A percentile compares a stretch with the other conserved stretches of the same genome.
Conservation (phyloP, 2,113 vertebrate species). For the Coturnix japonica region DNA sequence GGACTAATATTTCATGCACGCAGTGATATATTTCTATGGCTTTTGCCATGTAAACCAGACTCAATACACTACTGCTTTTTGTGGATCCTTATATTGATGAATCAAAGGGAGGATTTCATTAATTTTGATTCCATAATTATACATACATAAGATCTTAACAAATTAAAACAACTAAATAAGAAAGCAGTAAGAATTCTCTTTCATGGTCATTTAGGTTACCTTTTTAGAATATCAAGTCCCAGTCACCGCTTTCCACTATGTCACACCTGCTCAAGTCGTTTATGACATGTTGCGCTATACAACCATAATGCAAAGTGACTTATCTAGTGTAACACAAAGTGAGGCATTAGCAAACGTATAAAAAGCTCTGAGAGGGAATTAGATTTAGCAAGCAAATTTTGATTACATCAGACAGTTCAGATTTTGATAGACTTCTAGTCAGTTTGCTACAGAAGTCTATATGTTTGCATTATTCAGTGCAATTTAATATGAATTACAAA, state of each 20-base stretch:
- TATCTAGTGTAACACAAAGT: slow-evolving; percentile 43
- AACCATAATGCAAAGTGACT: slow-evolving; percentile 43
- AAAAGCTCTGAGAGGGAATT: slow-evolving; percentile 6
- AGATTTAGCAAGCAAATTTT: slow-evolving; percentile 31
- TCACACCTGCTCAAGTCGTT: slow-evolving; percentile 30
- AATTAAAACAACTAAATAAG: background rate
- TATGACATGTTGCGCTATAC: background rate
- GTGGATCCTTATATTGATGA: background rate
- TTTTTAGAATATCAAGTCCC: background rate
- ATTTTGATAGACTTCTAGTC: slow-evolving; percentile 45
- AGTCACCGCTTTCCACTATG: background rate
- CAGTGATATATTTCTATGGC: background rate
- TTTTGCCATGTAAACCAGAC: background rate
- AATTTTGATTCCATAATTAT: background rate
- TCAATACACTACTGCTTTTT: background rate
- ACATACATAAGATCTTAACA: background rate
- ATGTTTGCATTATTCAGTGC: slow-evolving; percentile 48
- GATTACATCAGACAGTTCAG: slow-evolving; percentile 36
- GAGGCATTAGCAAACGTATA: slow-evolving; percentile 49
- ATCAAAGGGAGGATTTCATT: background rate
- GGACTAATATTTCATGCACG: background rate
- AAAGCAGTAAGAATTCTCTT: background rate
- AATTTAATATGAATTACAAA: slow-evolving; percentile 34
- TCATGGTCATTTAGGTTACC: background rate
- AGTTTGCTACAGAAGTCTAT: slow-evolving; percentile 6